A percentile compares a stretch with the other conserved stretches of the same genome.
Evolutionary conservation across 2,797 vertebrate species (phyloP).

Genomic region (Melanotaenia pygmaea): DNA sequence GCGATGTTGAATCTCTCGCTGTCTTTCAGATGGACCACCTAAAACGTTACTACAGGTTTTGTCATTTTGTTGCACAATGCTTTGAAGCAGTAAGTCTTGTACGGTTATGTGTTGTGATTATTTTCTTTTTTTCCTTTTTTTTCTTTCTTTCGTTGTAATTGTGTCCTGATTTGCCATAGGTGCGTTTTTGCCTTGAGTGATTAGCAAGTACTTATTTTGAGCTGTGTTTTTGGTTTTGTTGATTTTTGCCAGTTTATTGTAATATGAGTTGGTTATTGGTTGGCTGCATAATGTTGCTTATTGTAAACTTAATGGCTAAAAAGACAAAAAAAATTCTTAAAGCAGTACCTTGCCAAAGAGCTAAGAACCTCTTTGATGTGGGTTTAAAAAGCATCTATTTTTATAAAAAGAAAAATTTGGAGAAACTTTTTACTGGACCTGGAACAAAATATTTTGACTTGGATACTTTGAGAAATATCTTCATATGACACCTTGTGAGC

Average conservation of each 20-base stretch:
- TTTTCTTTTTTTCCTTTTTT: conserved; percentile 63
- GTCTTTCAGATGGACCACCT: conserved; percentile 91
- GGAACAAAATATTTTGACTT: conserved; percentile 99
- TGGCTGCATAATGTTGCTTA: conserved; percentile 92
- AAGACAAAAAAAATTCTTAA: conserved; percentile 94
- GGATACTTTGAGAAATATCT: conserved; percentile 99
- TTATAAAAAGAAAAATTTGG: conserved; percentile 98
- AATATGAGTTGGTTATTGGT: conserved; percentile 89
- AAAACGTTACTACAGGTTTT: conserved; percentile 84
- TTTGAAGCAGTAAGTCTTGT: conserved; percentile 88
- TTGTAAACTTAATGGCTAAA: conserved; percentile 93
- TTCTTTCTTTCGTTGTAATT: conserved; percentile 63
- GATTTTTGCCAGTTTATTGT: conserved; percentile 83
- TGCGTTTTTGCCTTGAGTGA: conserved; percentile 83
- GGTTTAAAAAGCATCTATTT: conserved; percentile 99
- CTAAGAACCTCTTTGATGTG: conserved; percentile 99
- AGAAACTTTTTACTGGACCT: conserved; percentile 99
- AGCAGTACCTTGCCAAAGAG: conserved; percentile 99
- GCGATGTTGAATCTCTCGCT: conserved; percentile 88
- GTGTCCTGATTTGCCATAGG: conserved; percentile 84
- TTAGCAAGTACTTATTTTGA: conserved; percentile 85
- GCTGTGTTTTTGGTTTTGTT: conserved; percentile 75
- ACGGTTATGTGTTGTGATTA: conserved; percentile 87
- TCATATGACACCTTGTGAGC: conserved; percentile 99
- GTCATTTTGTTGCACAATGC: conserved; percentile 86